Conservation (phyloP, 92 coral and sea anemone genomes). For the Porites rus region DNA sequence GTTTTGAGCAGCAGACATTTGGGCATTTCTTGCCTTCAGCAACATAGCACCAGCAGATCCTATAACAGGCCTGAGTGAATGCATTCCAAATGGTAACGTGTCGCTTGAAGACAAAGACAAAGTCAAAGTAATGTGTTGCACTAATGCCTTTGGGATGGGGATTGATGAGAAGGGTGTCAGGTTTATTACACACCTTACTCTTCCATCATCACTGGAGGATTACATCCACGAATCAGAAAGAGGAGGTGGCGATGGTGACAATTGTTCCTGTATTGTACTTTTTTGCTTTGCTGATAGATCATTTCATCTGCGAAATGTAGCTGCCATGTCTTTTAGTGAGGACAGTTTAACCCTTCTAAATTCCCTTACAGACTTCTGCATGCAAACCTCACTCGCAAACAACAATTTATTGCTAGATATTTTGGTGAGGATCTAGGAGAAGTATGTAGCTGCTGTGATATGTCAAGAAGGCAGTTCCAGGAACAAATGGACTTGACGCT, state of each 20-base stretch:
- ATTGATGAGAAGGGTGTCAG: slow-evolving; percentile 45
- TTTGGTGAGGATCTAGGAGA: slow-evolving; percentile 42
- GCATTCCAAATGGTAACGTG: no score
- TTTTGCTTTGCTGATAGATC: slow-evolving; percentile 32
- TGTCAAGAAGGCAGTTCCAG: slow-evolving; percentile 32
- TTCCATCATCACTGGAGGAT: slow-evolving; percentile 44
- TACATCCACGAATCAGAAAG: slow-evolving; percentile 51
- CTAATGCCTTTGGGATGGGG: slow-evolving; percentile 61
- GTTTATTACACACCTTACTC: slow-evolving; percentile 30
- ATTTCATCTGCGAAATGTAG: slow-evolving; percentile 44
- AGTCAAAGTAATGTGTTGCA: slow-evolving; percentile 50
- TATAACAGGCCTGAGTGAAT: no score
- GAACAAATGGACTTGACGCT: slow-evolving; percentile 31
- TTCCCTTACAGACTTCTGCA: slow-evolving; percentile 41
- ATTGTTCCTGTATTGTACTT: slow-evolving; percentile 36
- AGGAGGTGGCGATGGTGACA: slow-evolving; percentile 53
- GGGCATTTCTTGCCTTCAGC: no score
- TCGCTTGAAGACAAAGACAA: no score
- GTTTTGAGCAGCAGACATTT: no score
- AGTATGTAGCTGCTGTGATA: slow-evolving; percentile 35
- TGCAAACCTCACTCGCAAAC: slow-evolving; percentile 25
- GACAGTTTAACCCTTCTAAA: slow-evolving; percentile 23
- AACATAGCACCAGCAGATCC: no score
- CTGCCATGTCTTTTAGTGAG: not conserved
- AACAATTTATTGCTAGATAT: slow-evolving; percentile 30